Conservation (phyloP, 2,113 vertebrate species). For the Atractosteus spatula region DNA sequence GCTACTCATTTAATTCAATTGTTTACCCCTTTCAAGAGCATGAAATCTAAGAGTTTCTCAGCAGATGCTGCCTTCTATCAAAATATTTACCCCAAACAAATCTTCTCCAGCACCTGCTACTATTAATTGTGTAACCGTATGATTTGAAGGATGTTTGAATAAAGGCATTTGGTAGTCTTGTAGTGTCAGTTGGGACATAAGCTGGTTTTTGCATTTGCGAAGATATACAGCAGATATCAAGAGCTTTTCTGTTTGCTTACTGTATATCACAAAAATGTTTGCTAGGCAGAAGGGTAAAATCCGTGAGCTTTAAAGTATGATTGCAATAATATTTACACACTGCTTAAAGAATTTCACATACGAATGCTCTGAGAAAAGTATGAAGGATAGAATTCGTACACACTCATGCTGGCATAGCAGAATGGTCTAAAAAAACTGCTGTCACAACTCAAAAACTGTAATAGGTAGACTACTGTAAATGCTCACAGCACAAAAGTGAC, state of each 20-base stretch:
- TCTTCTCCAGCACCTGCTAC: background rate
- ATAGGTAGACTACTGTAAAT: too few species aligned
- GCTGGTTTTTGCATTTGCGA: background rate
- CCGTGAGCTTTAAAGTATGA: too few species aligned
- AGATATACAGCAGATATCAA: background rate
- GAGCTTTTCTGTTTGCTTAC: background rate
- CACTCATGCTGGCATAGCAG: too few species aligned
- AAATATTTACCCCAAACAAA: conserved; percentile 15
- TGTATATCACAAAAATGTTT: too few species aligned
- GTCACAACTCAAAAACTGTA: too few species aligned
- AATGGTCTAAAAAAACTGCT: too few species aligned
- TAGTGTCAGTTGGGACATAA: background rate
- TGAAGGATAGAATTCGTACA: too few species aligned
- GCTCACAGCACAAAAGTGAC: conserved; percentile 1
- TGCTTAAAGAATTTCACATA: too few species aligned
- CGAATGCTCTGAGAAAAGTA: too few species aligned
- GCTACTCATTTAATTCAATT: conserved; percentile 14
- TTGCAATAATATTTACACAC: too few species aligned
- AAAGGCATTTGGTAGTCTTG: background rate
- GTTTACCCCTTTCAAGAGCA: conserved; percentile 6
- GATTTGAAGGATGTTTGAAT: background rate
- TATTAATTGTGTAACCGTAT: background rate
- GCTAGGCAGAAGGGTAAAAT: too few species aligned
- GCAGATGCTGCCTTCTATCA: background rate
- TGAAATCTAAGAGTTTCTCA: background rate